Conservation (phyloP, 2,797 vertebrate genomes). For the Bradypodion ventrale region DNA sequence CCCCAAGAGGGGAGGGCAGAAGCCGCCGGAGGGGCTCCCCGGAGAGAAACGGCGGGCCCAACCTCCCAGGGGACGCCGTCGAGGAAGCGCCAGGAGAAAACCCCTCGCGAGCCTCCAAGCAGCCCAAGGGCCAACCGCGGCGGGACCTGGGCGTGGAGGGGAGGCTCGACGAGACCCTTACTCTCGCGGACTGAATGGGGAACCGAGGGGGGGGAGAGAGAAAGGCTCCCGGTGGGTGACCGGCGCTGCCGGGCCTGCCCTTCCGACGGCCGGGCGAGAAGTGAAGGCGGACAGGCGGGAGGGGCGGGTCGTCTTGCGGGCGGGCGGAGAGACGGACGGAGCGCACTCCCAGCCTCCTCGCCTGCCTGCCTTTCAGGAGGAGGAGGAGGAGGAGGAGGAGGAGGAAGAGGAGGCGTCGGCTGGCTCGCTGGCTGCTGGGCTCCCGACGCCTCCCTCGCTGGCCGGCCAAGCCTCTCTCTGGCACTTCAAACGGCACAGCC, state of each 20-base stretch:
- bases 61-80: not conserved
- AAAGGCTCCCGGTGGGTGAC: conserved; percentile 10
- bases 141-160: conserved; percentile 44
- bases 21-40: conserved; percentile 37
- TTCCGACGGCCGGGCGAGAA: conserved; percentile 72
- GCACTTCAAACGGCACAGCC: conserved; percentile 83
- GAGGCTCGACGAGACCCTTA: conserved; percentile 57
- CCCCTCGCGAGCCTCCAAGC: conserved; percentile 54
- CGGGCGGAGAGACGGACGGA: conserved; percentile 41
- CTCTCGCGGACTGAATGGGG: conserved; percentile 76
- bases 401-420: not conserved
- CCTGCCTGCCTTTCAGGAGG: not conserved
- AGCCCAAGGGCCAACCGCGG: conserved; percentile 33
- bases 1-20: not conserved
- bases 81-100: not conserved
- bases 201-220: no score
- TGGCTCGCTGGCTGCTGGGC: conserved; percentile 38
- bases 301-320: conserved; percentile 82
- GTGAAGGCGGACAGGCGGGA: conserved; percentile 72
- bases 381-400: not conserved
- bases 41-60: no score
- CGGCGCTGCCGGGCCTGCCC: conserved; percentile 62
- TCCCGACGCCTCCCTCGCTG: conserved; percentile 52
- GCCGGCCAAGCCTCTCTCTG: conserved; percentile 72
- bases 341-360: not conserved